Base-by-base conservation (phyloP, 2,888 invertebrate species). In the Zygothrica quintamaculata region DNA sequence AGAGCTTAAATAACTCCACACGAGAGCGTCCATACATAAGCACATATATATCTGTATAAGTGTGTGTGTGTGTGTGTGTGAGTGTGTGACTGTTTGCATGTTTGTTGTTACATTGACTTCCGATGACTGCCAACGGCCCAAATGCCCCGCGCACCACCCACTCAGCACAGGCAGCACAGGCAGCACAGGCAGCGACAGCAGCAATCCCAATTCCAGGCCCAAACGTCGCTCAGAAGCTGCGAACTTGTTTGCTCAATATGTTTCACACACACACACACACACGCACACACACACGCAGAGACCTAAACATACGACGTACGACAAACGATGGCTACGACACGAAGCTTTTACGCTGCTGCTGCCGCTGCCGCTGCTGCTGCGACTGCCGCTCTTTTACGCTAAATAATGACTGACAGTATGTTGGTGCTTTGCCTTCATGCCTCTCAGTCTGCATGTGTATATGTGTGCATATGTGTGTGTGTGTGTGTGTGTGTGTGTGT, bases 231-330 rank as follows among this genome's bases (percentile, higher is more conserved):
- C 81, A 88, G 88, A 86, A 81, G 82, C 88, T 87, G 88, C 81
- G 87, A 88, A 89, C 89, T 88, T 89, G 88, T 88, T 88, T 88
- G 88, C 88, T 88, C 85, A 88, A 88, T 87, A 88, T 84, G 86
- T 81, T 86, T 84, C 68, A 76, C 69, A 77, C 52, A 86, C 73
- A 77, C 65, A 68, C 61, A 64, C 64, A 62, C 59, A 65, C 57
- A 66, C 50, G 47, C 47, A 44, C 46, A 26, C 55, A 53, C 5
- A 8, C 53, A 26, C 12, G 57, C 52, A 37, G 15, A 22, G 18
- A 31, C 11, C 16, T 15, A 53, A 43, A 47, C 44, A 22, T 18
- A 53, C 56, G 81, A 65, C 76, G 66, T n/a, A 61, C 50, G n/a
- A n/a, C n/a, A 60, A 47, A 47, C 66, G 64, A 65, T 65, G 67